A percentile compares a stretch with the other conserved stretches of the same genome.
phyloP scores from a whole-genome alignment of 2,797 vertebrate genomes.

The Centroberyx gerrardi region DNA sequence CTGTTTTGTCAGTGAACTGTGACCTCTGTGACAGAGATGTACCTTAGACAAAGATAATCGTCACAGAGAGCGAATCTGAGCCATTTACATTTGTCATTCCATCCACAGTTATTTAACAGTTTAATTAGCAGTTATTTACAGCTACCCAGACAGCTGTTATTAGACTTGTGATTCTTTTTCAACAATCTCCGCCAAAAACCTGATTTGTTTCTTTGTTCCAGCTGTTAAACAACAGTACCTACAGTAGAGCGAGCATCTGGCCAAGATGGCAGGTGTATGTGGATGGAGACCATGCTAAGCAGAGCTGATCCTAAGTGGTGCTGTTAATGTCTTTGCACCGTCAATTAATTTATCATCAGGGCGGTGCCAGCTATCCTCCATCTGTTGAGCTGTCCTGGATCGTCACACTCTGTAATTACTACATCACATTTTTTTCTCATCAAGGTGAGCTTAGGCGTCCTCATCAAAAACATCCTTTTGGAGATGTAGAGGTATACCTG shows the following conservation, averaged over 20 bases:
- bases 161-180: no score
- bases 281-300: background rate
- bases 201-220: background rate
- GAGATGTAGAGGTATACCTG: no score
- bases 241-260: background rate
- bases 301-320: background rate
- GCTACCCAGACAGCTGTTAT: no score
- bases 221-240: background rate
- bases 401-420: constrained; percentile 11
- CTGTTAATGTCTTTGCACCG: constrained; percentile 19
- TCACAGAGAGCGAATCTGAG: constrained; percentile 9
- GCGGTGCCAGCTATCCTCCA: background rate
- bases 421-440: no score
- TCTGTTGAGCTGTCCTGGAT: constrained; percentile 17
- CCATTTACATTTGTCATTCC: background rate
- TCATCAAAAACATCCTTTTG: no score
- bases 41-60: background rate
- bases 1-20: constrained; percentile 10
- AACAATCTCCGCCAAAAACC: background rate
- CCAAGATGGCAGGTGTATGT: constrained; percentile 20
- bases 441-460: no score
- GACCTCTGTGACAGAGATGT: constrained; percentile 1
- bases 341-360: constrained; percentile 24
- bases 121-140: no score
- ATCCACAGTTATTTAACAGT: no score